These are phyloP conservation scores for Peromyscus polionotus DNA, from an alignment of 2,113 vertebrate genomes.

Conservation along the genomic window DNA sequence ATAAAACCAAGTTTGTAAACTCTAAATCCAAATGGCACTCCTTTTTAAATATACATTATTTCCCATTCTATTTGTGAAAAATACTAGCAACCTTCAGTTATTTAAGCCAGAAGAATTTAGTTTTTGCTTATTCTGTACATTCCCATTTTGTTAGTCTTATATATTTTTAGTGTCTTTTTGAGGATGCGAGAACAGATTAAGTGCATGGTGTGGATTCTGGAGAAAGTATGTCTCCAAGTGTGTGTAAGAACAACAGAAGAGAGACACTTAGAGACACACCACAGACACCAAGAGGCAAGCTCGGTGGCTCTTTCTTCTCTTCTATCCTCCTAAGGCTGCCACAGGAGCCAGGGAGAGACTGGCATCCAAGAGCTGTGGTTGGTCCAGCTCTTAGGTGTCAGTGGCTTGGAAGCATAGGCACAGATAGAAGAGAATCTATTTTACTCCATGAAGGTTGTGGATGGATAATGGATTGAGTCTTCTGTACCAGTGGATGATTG, in stretches of 20 bases:
- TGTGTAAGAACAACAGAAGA: background rate
- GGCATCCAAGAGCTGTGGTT: background rate
- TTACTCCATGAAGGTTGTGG: background rate
- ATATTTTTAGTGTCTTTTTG: background rate
- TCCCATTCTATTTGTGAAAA: background rate
- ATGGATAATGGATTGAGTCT: background rate
- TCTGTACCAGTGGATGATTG: background rate
- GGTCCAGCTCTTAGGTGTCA: background rate
- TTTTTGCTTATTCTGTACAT: background rate
- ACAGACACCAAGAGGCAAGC: background rate
- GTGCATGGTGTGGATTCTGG: background rate
- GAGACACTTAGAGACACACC: background rate
- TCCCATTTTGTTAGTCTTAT: background rate
- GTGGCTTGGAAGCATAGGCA: background rate
- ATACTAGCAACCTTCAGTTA: background rate
- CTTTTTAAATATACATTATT: background rate
- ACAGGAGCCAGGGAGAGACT: background rate
- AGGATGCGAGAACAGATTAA: background rate
- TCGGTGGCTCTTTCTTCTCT: background rate
- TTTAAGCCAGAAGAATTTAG: background rate
- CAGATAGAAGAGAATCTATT: background rate
- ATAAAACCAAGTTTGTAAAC: constrained; percentile 39
- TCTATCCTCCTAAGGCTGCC: background rate
- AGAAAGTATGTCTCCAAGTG: background rate
- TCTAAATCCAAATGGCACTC: background rate